These are phyloP conservation scores for Lagodon rhomboides DNA, from an alignment of 2,797 vertebrate species.

Conservation along the genomic window DNA sequence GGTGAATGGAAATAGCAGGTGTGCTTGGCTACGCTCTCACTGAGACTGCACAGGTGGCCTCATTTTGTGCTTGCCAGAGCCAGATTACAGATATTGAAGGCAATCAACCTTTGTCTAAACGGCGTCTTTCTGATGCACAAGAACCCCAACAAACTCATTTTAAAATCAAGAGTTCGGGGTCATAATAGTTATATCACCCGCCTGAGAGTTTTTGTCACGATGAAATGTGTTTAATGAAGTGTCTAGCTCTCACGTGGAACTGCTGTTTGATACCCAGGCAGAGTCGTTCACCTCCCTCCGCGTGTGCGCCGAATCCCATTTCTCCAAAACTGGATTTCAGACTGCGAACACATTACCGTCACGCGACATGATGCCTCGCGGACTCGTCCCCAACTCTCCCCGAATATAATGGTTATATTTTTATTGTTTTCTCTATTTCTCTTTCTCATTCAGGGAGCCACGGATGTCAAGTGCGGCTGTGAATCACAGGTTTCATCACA, in stretches of 20 bases:
- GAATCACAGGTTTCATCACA: no score
- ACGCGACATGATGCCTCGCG: not conserved
- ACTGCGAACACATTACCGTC: not conserved
- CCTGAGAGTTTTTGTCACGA: slow-evolving; percentile 16
- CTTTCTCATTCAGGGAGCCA: not conserved
- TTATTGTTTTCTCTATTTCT: not conserved
- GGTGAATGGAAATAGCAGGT: not conserved
- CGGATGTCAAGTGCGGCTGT: no score
- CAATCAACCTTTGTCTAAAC: no score
- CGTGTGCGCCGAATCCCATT: slow-evolving; percentile 1
- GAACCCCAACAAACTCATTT: not conserved
- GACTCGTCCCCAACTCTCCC: not conserved
- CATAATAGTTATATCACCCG: not conserved
- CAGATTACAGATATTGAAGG: no score
- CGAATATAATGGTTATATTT: not conserved
- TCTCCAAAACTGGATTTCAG: not conserved
- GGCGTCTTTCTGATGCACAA: not conserved
- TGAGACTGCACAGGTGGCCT: not conserved
- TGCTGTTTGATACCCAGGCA: slow-evolving; percentile 2
- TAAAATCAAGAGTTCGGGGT: not conserved
- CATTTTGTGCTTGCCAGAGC: not conserved
- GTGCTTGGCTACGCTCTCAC: not conserved
- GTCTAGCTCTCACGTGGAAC: not conserved
- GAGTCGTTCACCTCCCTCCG: slow-evolving; percentile 1
- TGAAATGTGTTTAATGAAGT: slow-evolving; percentile 18